Evolutionary conservation across 2,797 vertebrate species (phyloP).

Genomic region (Percopsis omiscomaycus): DNA sequence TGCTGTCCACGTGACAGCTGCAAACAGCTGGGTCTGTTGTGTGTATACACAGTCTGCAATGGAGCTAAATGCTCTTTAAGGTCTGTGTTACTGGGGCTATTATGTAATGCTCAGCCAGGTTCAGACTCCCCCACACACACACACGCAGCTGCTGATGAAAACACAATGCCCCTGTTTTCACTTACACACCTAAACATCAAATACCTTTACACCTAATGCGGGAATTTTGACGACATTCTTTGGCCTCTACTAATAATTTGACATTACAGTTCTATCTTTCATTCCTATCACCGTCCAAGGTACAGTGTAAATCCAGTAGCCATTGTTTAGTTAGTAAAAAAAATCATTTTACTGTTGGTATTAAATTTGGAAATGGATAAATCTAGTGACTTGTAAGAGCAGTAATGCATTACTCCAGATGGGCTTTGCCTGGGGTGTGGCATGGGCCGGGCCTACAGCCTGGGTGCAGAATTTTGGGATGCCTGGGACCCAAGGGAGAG

Average conservation of each 20-base stretch:
- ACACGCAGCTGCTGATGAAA: conserved; percentile 17
- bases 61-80: not conserved
- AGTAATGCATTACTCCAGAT: too few species aligned
- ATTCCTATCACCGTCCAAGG: too few species aligned
- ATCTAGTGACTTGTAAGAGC: too few species aligned
- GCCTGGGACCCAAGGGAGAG: conserved; percentile 15
- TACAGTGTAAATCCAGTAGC: too few species aligned
- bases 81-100: too few species aligned
- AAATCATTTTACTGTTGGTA: too few species aligned
- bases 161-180: conserved; percentile 24
- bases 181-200: not conserved
- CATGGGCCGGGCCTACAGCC: conserved; percentile 1
- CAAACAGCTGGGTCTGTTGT: conserved; percentile 45
- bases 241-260: too few species aligned
- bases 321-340: too few species aligned
- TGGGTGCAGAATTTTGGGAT: conserved; percentile 34
- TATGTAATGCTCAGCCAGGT: not conserved
- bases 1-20: conserved; percentile 46
- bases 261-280: too few species aligned
- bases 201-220: not conserved
- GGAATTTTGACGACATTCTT: too few species aligned
- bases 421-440: conserved; percentile 1
- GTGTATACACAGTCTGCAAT: not conserved
- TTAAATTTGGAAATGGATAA: too few species aligned
- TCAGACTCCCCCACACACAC: not conserved